phyloP scores from a whole-genome alignment of 1,140 invertebrate species.

The Vollenhovia emeryi region DNA sequence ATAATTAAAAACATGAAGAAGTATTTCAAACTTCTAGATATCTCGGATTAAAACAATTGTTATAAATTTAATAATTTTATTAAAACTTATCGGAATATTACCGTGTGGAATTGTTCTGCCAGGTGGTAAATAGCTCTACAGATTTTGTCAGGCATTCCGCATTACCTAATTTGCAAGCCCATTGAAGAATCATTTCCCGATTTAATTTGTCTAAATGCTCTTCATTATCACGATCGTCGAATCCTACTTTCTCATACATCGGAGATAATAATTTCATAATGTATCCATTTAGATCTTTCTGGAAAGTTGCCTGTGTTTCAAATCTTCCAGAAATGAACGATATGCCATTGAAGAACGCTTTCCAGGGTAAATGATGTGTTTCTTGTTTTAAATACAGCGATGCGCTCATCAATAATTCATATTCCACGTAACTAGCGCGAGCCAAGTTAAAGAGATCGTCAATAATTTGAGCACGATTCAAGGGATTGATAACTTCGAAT shows the following conservation, averaged over 20 bases:
- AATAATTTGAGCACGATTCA: constrained; percentile 88
- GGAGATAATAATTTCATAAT: constrained; percentile 67
- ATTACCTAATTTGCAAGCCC: constrained; percentile 85
- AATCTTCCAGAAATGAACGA: constrained; percentile 66
- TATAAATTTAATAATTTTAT: not conserved
- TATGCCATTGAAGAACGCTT: constrained; percentile 77
- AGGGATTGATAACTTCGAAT: constrained; percentile 84
- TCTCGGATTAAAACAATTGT: not conserved
- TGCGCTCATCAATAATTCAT: constrained; percentile 80
- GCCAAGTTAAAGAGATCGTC: constrained; percentile 85
- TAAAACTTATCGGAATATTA: constrained; percentile 55
- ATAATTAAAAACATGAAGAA: no score
- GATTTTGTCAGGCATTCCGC: constrained; percentile 83
- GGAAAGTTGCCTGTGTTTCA: constrained; percentile 2
- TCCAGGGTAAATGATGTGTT: constrained; percentile 82
- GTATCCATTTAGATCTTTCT: not conserved
- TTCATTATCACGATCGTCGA: constrained; percentile 74
- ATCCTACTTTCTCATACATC: constrained; percentile 79
- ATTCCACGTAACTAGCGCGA: constrained; percentile 79
- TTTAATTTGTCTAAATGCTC: constrained; percentile 85
- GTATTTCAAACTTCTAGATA: not conserved
- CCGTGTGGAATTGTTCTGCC: constrained; percentile 70
- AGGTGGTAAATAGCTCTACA: constrained; percentile 76
- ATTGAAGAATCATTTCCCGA: constrained; percentile 83
- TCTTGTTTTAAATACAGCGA: constrained; percentile 88